Conservation (phyloP, 2,797 vertebrate genomes). For the Cryptoblepharus egeriae region DNA sequence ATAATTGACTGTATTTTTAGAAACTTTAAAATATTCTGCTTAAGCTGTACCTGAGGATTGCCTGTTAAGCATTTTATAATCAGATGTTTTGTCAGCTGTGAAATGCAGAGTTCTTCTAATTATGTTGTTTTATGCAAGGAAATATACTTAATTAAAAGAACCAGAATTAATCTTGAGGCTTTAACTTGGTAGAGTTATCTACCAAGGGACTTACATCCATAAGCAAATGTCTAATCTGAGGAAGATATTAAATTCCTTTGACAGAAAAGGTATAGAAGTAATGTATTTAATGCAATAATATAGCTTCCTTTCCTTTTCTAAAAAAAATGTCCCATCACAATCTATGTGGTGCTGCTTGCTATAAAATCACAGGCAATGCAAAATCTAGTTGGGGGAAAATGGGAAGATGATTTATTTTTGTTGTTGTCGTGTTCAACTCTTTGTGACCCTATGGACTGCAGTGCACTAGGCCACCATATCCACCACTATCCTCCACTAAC, state of each 20-base stretch:
- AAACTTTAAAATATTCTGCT: constrained; percentile 6
- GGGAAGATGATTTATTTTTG: background rate
- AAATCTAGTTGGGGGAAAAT: background rate
- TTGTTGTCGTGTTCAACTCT: too few species aligned
- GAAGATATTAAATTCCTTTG: background rate
- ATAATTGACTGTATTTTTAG: constrained; percentile 37
- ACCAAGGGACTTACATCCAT: background rate
- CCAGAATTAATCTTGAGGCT: background rate
- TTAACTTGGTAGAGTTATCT: background rate
- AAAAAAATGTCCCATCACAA: background rate
- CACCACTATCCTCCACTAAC: too few species aligned
- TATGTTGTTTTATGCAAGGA: background rate
- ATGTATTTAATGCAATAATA: background rate
- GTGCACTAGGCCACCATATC: too few species aligned
- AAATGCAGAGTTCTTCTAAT: constrained; percentile 18
- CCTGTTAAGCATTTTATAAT: background rate
- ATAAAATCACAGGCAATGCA: background rate
- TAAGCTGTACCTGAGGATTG: constrained; percentile 7
- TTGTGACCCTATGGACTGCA: too few species aligned
- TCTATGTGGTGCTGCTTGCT: background rate
- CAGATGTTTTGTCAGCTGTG: constrained; percentile 16
- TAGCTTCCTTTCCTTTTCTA: background rate
- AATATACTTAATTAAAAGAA: constrained; percentile 20
- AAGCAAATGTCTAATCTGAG: background rate
- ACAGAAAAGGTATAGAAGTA: background rate